Evolutionary conservation across 2,797 vertebrate species (phyloP).

Genomic region (Phyllotis vaccarum): DNA sequence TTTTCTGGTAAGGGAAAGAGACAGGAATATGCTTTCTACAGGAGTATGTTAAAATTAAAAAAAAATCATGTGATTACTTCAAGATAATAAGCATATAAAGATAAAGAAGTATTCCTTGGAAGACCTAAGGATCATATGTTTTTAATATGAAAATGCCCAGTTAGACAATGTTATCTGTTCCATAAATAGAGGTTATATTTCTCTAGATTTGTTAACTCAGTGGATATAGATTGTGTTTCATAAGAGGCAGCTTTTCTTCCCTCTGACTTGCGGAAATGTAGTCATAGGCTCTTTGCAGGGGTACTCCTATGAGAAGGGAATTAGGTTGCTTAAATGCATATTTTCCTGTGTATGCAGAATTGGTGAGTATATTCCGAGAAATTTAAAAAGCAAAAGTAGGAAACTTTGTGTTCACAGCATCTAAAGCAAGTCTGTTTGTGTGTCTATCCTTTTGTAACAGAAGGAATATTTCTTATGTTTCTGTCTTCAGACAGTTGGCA

Average conservation of each 20-base stretch:
- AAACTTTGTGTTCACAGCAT: constrained; percentile 88
- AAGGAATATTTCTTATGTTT: constrained; percentile 93
- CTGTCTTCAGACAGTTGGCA: constrained; percentile 92
- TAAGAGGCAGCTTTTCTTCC: constrained; percentile 29
- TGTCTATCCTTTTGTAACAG: constrained; percentile 91
- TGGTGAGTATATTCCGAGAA: constrained; percentile 77
- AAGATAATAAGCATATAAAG: constrained; percentile 69
- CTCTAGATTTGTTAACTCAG: constrained; percentile 28
- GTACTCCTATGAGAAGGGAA: not conserved
- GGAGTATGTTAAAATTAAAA: constrained; percentile 50
- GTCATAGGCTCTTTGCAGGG: constrained; percentile 2
- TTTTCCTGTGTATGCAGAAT: constrained; percentile 53
- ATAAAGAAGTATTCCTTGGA: constrained; percentile 58
- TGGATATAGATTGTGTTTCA: constrained; percentile 1
- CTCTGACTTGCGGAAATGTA: not conserved
- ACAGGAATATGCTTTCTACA: not conserved
- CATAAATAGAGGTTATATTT: constrained; percentile 54
- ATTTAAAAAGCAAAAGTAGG: constrained; percentile 87
- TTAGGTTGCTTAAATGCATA: constrained; percentile 44
- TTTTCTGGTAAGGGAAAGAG: constrained; percentile 49
- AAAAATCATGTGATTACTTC: constrained; percentile 61
- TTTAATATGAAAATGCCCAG: constrained; percentile 65
- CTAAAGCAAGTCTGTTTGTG: constrained; percentile 90
- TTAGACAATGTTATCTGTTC: constrained; percentile 41
- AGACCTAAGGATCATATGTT: constrained; percentile 64